Base-by-base conservation (phyloP, 2,888 invertebrate genomes). In the Nemotelus pantherinus region DNA sequence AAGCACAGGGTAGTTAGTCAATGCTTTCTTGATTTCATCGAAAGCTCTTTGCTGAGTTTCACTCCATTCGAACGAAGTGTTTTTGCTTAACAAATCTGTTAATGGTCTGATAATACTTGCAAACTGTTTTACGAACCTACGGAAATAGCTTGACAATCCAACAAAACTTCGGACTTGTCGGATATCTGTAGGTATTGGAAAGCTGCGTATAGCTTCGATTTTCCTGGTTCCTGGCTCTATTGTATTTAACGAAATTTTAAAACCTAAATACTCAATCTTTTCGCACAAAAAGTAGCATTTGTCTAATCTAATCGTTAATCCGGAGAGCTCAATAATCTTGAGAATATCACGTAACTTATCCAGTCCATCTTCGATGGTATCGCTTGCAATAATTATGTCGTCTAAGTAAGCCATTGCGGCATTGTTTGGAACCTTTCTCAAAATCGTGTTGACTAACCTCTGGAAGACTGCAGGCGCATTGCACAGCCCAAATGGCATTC, bases 341-440 rank as follows among this genome's bases (percentile, higher is more conserved):
- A 67, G 44, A 4, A 76, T 50, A 2, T 25, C n/a, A 47, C 48
- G 60, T 43, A 74, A 58, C 4, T 57, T 57, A 5, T 48, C 58
- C 50, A 63, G 48, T 5, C 79, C 80, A 70, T 82, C 80, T 50
- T 80, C 68, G 2, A 81, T 47, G 4, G 79, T 80, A n/a, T 65
- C 41, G n/a, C n/a, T 10, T 3, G 65, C 25, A 25, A 25, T 25
- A 25, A 25, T 25, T 25, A 25, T 25, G 25, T 25, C 25, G 25
- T 25, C 25, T 25, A 83, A 7, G 70, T 82, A 82, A 10, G 79
- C 78, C 43, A 82, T 55, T 39, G 81, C 82, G 6, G 78, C 48
- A 39, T 3, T 67, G n/a, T 53, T 44, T 43, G 25, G 9, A 39
- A 75, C 10, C 6, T 39, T 58, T 41, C 58, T 43, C 47, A 75